Percentiles rank a stretch among this genome's conserved stretches.
phyloP scores from a whole-genome alignment of 2,113 vertebrate species.

The Pterocles gutturalis region DNA sequence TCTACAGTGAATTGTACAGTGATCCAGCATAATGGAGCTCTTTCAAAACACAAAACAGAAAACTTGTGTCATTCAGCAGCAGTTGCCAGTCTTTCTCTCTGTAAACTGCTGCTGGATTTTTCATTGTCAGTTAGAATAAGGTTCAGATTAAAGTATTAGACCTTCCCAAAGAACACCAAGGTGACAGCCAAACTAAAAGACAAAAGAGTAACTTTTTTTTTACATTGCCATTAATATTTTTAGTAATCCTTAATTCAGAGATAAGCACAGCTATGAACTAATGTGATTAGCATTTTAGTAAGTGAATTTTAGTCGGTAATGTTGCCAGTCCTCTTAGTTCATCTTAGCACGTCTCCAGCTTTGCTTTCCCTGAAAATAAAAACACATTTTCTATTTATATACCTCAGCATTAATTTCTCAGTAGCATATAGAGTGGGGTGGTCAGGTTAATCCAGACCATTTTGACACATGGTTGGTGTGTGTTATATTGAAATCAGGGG shows the following conservation, averaged over 20 bases:
- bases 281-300: neutral
- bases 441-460: neutral
- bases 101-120: neutral
- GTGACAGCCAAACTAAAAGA: neutral
- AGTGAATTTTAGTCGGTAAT: neutral
- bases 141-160: constrained; percentile 31
- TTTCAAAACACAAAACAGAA: constrained; percentile 12
- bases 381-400: accelerated
- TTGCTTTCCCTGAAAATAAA: neutral
- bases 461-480: neutral
- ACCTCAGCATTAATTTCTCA: neutral
- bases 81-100: constrained; percentile 5
- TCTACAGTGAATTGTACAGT: neutral
- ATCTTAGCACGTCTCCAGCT: neutral
- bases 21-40: neutral
- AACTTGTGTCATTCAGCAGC: neutral
- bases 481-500: neutral
- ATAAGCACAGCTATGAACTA: neutral
- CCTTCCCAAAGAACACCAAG: neutral
- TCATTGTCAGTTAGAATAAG: neutral
- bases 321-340: neutral
- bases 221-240: neutral
- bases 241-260: neutral
- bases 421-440: neutral
- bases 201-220: neutral